Conservation (phyloP, 2,113 vertebrate species). For the Megaceryle torquata region DNA sequence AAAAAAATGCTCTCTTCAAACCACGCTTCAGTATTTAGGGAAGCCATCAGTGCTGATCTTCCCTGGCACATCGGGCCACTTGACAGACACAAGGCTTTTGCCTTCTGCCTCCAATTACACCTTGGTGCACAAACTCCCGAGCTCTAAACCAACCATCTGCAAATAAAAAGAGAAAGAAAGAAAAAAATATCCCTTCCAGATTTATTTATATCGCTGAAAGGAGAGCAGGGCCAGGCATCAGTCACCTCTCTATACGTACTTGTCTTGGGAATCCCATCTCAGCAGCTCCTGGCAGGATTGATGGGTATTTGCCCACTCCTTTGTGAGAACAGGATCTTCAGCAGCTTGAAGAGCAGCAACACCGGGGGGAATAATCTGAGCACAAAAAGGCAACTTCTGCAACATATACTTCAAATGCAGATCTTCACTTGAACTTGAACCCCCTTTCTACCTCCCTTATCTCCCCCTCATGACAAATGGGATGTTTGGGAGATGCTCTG, state of each 20-base stretch:
- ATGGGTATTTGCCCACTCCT: not conserved
- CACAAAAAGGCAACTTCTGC: not conserved
- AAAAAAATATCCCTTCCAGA: not conserved
- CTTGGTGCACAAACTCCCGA: not conserved
- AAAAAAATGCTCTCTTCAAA: not conserved
- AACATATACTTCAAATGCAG: not conserved
- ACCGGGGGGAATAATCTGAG: not conserved
- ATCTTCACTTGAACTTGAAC: not conserved
- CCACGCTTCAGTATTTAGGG: not conserved
- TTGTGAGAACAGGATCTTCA: not conserved
- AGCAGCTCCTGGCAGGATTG: not conserved
- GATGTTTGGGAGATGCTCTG: not conserved
- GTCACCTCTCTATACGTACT: accelerated
- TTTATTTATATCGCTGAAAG: not conserved
- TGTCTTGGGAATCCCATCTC: not conserved
- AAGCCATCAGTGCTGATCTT: not conserved
- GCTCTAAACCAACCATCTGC: not conserved
- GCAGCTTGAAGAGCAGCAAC: not conserved
- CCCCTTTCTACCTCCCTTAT: not conserved
- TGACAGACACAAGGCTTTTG: accelerated
- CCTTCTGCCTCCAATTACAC: not conserved
- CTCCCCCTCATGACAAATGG: not conserved
- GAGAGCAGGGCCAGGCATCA: not conserved
- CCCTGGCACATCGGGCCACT: not conserved
- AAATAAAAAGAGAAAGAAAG: not conserved